Percentiles rank a stretch among this genome's conserved stretches.
Evolutionary conservation across 2,113 vertebrate genomes (phyloP).

Genomic region (Thymallus thymallus): DNA sequence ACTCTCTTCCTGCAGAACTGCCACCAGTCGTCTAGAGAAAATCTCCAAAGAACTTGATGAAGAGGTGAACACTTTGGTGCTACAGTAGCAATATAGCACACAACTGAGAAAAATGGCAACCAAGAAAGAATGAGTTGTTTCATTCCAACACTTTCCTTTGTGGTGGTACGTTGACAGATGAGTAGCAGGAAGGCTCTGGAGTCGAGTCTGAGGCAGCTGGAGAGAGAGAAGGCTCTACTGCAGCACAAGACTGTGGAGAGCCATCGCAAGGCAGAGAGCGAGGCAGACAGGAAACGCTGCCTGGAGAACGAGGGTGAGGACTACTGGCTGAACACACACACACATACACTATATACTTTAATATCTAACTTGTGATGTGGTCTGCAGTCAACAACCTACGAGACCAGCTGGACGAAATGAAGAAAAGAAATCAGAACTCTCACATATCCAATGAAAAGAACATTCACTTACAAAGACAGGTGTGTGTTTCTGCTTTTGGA

Average conservation of each 20-base stretch:
- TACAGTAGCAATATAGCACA: slow-evolving; percentile 11
- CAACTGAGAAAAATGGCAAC: too few species aligned
- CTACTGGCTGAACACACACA: background rate
- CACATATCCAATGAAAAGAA: slow-evolving; percentile 93
- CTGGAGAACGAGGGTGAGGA: slow-evolving; percentile 88
- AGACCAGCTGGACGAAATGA: slow-evolving; percentile 94
- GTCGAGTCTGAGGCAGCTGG: slow-evolving; percentile 85
- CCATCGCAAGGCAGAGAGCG: slow-evolving; percentile 87
- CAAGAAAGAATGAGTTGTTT: too few species aligned
- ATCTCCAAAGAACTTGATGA: slow-evolving; percentile 90
- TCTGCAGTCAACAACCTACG: slow-evolving; percentile 87
- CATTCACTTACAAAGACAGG: slow-evolving; percentile 91
- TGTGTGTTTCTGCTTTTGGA: slow-evolving; percentile 41
- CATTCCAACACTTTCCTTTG: too few species aligned
- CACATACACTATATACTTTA: slow-evolving; percentile 6
- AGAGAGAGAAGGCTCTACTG: slow-evolving; percentile 90
- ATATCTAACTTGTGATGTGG: slow-evolving; percentile 94
- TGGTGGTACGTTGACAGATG: slow-evolving; percentile 70
- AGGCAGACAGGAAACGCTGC: slow-evolving; percentile 88
- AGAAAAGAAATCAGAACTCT: slow-evolving; percentile 89
- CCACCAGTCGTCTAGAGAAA: slow-evolving; percentile 88
- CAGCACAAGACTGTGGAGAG: slow-evolving; percentile 91
- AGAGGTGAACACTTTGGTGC: slow-evolving; percentile 88
- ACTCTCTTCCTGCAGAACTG: slow-evolving; percentile 69
- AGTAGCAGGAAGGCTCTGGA: slow-evolving; percentile 85